Evolutionary conservation across 2,888 invertebrate genomes (phyloP), one percentile per base, ranked within the genome.

Genomic region (Pyrrhosoma nymphula): DNA sequence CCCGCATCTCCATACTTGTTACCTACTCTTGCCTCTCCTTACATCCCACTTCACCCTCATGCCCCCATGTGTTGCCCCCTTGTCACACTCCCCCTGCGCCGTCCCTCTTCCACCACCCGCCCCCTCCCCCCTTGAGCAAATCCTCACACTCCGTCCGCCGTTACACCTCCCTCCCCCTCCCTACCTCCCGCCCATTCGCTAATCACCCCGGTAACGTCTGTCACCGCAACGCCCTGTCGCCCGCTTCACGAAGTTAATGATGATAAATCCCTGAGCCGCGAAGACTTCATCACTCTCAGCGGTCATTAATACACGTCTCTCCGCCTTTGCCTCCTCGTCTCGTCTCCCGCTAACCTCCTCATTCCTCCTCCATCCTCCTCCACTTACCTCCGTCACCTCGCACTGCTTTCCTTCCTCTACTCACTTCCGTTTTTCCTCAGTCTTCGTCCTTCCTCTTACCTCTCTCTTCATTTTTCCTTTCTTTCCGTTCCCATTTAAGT

Each of bases 201-300:
- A 93, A 93, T 93, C 93, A 75, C 93, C 93, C 39, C 69, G 93
- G 93, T 93, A 93, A 93, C 93, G 93, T 93, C 93, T 93, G 93
- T 93, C 93, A 75, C 93, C 93, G 69, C 93, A 93, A 75, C 93
- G 93, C 69, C 93, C 93, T 93, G 93, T 93, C 93, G 93, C 69
- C 93, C 69, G 93, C 69, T 93, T 93, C 93, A 93, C 93, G 93
- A 93, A 93, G 93, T 93, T 93, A 93, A 93, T 93, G 93, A 93
- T 93, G 93, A 93, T 93, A 93, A 93, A 93, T 93, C 93, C 93
- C 69, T 75, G 93, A 93, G 93, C 93, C 93, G 47, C 47, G 69
- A 93, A 93, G 93, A 93, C 93, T 93, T 93, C 93, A 93, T 93
- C 93, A 63, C 93, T 93, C 93, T 63, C 93, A 55, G n/a, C 93